phyloP scores from a whole-genome alignment of 2,797 vertebrate genomes.

The Telmatherina bonti region DNA sequence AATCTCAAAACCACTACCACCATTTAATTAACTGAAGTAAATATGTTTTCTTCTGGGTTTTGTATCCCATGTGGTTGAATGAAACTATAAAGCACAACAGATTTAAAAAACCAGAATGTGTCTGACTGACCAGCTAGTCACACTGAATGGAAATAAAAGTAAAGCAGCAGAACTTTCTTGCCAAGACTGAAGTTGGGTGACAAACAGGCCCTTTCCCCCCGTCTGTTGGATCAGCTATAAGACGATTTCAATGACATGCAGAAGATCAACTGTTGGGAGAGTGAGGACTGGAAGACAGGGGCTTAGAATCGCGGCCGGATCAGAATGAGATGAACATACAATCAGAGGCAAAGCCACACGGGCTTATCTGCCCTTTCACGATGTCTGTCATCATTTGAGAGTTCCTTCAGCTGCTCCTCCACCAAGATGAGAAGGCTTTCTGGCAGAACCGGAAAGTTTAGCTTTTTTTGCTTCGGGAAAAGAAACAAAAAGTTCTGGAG shows the following conservation, averaged over 20 bases:
- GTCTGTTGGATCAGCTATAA: conserved; percentile 84
- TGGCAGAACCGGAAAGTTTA: conserved; percentile 72
- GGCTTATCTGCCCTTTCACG: conserved; percentile 84
- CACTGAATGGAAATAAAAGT: conserved; percentile 42
- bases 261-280: conserved; percentile 85
- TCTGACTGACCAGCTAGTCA: conserved; percentile 55
- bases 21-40: too few species aligned
- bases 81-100: neutral
- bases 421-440: conserved; percentile 82
- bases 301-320: conserved; percentile 85
- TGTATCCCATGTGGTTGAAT: too few species aligned
- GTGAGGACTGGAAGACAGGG: conserved; percentile 80
- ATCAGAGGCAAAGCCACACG: conserved; percentile 82
- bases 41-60: too few species aligned
- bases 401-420: conserved; percentile 73
- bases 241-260: conserved; percentile 84
- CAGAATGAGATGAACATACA: conserved; percentile 86
- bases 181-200: conserved; percentile 80
- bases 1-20: too few species aligned
- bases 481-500: conserved; percentile 59
- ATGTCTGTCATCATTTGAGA: conserved; percentile 81
- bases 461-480: conserved; percentile 70
- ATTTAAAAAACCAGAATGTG: neutral
- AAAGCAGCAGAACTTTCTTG: conserved; percentile 51
- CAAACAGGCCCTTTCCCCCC: conserved; percentile 78